These are phyloP conservation scores for Heliconius erato DNA, from an alignment of 2,888 invertebrate genomes.

Conservation along the genomic window DNA sequence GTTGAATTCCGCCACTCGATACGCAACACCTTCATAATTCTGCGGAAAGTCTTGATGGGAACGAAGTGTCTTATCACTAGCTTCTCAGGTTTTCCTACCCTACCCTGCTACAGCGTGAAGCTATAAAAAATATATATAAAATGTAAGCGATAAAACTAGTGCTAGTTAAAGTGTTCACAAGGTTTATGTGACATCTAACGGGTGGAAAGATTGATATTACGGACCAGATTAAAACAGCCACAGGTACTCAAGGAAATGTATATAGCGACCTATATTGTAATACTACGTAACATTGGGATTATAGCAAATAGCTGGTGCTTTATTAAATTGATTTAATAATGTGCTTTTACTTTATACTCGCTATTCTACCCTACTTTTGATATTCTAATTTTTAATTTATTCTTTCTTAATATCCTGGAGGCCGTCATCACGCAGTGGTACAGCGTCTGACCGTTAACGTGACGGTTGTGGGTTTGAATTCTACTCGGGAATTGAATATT, in stretches of 20 bases:
- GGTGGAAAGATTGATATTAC: constrained; percentile 31
- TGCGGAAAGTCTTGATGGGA: too few species aligned
- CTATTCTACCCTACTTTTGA: not conserved
- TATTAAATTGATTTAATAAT: constrained; percentile 19
- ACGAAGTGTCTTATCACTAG: too few species aligned
- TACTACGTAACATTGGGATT: not conserved
- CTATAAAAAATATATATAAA: not conserved
- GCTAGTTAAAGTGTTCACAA: constrained; percentile 34
- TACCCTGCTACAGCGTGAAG: too few species aligned
- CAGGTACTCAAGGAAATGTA: constrained; percentile 9
- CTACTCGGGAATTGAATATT: too few species aligned
- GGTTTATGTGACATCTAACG: constrained; percentile 40
- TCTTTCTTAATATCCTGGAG: too few species aligned
- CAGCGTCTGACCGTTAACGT: too few species aligned
- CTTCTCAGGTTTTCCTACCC: too few species aligned
- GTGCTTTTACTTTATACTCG: not conserved
- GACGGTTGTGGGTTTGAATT: too few species aligned
- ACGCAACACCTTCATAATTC: too few species aligned
- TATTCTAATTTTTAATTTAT: not conserved
- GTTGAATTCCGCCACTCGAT: too few species aligned
- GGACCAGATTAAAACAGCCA: constrained; percentile 27
- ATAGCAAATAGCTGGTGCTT: not conserved
- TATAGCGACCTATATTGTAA: not conserved
- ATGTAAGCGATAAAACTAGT: constrained; percentile 18
- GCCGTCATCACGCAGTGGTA: too few species aligned